These are phyloP conservation scores for Drosophila lacteicornis DNA, from an alignment of 1,140 invertebrate genomes.

Conservation along the genomic window DNA sequence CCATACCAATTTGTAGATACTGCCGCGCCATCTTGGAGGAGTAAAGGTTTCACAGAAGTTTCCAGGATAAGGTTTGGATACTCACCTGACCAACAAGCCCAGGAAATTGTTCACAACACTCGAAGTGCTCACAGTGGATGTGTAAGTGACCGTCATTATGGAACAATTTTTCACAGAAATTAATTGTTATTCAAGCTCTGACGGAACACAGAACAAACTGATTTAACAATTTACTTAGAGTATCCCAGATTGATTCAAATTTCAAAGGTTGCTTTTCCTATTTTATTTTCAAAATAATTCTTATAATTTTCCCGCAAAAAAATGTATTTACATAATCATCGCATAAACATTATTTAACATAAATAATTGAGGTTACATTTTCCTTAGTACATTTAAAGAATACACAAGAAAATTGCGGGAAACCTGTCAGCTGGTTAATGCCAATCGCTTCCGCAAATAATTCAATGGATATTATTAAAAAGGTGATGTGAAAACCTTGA, in stretches of 20 bases:
- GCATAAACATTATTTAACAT: too few species aligned
- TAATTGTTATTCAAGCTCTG: not conserved
- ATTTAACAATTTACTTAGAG: not conserved
- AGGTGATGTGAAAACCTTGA: slow-evolving; percentile 4
- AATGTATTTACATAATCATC: too few species aligned
- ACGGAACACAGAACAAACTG: not conserved
- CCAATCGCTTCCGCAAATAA: slow-evolving; percentile 9
- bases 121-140: slow-evolving; percentile 60
- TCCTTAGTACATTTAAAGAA: slow-evolving; percentile 1
- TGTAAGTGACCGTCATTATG: slow-evolving; percentile 78
- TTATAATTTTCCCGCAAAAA: too few species aligned
- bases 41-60: not conserved
- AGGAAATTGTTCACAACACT: slow-evolving; percentile 66
- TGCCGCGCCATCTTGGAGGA: slow-evolving; percentile 95
- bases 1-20: slow-evolving; percentile 98
- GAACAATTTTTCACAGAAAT: slow-evolving; percentile 1
- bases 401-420: not conserved
- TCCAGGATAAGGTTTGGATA: not conserved
- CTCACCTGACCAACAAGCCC: slow-evolving; percentile 54
- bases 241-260: not conserved
- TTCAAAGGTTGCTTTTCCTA: slow-evolving; percentile 1
- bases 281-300: too few species aligned
- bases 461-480: slow-evolving; percentile 14
- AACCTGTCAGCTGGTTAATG: slow-evolving; percentile 1
- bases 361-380: not conserved